These are phyloP conservation scores for Irena cyanogastra DNA, from an alignment of 2,113 vertebrate species.

Conservation along the genomic window DNA sequence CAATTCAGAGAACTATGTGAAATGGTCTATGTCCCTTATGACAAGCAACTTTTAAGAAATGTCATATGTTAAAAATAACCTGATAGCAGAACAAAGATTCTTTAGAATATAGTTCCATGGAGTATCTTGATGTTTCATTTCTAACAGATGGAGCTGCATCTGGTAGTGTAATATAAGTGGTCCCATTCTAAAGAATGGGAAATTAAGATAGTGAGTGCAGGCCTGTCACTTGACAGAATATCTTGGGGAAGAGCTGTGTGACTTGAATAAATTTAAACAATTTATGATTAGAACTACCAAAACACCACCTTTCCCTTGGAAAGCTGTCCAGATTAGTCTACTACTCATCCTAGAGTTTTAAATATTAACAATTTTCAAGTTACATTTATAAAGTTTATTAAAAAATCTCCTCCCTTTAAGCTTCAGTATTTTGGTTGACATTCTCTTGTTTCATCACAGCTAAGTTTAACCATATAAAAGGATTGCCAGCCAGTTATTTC, in stretches of 20 bases:
- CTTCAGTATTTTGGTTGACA: neutral
- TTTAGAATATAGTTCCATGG: neutral
- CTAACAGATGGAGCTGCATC: neutral
- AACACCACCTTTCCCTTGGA: neutral
- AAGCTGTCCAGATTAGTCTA: neutral
- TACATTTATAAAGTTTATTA: neutral
- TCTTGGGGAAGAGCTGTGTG: neutral
- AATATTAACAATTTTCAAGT: neutral
- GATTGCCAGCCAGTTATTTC: neutral
- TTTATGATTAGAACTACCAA: neutral
- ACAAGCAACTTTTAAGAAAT: neutral
- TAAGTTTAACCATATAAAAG: neutral
- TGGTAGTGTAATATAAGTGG: neutral
- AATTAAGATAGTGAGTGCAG: neutral
- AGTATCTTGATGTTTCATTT: neutral
- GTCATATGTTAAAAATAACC: neutral
- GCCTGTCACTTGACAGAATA: neutral
- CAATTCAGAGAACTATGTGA: neutral
- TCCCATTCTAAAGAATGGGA: neutral
- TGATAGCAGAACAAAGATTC: neutral
- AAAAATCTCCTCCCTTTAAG: neutral
- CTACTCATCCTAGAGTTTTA: neutral
- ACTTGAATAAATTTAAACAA: neutral
- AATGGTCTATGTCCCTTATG: neutral
- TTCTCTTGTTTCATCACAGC: neutral